Conservation (phyloP, 2,797 vertebrate species). For the Benthosema pterotum region DNA sequence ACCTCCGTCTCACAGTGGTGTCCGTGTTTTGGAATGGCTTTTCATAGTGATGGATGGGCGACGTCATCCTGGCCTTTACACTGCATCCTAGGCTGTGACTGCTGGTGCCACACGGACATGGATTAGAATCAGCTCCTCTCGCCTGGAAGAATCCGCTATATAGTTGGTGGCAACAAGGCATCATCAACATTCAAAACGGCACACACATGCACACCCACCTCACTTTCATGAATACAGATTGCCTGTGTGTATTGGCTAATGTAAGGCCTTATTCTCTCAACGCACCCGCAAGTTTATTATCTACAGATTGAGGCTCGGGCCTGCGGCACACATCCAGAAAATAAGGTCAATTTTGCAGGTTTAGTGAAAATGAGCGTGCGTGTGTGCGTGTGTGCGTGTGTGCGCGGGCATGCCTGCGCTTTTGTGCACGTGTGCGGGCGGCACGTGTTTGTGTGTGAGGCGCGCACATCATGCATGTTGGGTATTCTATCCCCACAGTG, state of each 20-base stretch:
- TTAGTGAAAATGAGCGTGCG: constrained; percentile 14
- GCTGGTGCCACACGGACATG: constrained; percentile 40
- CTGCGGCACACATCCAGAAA: constrained; percentile 29
- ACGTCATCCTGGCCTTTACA: constrained; percentile 46
- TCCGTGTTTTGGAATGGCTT: constrained; percentile 17
- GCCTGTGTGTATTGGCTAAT: constrained; percentile 49
- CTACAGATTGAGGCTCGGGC: constrained; percentile 47
- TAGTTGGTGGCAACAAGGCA: constrained; percentile 48
- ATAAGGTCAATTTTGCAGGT: constrained; percentile 43
- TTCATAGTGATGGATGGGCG: constrained; percentile 50
- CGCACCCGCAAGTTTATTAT: constrained; percentile 47
- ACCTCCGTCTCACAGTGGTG: constrained; percentile 5
- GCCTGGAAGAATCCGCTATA: constrained; percentile 37
- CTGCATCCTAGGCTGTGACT: constrained; percentile 39
- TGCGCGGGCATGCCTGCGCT: neutral
- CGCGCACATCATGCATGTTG: neutral
- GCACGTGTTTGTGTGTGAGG: neutral
- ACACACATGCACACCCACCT: constrained; percentile 19
- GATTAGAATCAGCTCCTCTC: constrained; percentile 45
- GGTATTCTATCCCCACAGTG: neutral
- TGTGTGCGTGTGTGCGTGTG: neutral
- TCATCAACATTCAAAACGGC: constrained; percentile 60
- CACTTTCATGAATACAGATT: constrained; percentile 66
- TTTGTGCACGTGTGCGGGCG: constrained; percentile 7
- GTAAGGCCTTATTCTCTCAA: constrained; percentile 52